A percentile compares a stretch with the other conserved stretches of the same genome.
Conservation (phyloP, 1,140 invertebrate species). For the Saccostrea glomerata region DNA sequence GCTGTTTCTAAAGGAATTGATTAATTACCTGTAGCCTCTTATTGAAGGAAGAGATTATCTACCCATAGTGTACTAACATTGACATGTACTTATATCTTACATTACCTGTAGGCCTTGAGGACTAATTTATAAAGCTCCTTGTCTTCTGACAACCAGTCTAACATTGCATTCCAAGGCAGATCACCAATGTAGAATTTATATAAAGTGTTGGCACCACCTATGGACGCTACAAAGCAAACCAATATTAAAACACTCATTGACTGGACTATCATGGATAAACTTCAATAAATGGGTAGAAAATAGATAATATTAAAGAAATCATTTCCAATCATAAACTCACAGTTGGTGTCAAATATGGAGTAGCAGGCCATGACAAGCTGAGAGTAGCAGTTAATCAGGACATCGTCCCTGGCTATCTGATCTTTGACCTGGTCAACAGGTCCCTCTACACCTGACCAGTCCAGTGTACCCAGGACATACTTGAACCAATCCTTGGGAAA, state of each 20-base stretch:
- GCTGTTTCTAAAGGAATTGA: too few relatives aligned
- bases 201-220: conserved; percentile 72
- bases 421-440: conserved; percentile 66
- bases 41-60: too few relatives aligned
- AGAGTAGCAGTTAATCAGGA: conserved; percentile 73
- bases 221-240: conserved; percentile 17
- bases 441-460: conserved; percentile 65
- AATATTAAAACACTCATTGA: neutral
- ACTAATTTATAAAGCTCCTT: conserved; percentile 75
- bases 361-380: conserved; percentile 77
- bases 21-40: too few relatives aligned
- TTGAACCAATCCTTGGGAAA: conserved; percentile 78
- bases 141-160: conserved; percentile 78
- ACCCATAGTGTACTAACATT: too few relatives aligned
- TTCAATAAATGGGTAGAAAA: neutral
- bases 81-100: neutral
- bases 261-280: neutral
- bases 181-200: conserved; percentile 79
- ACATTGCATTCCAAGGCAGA: conserved; percentile 77
- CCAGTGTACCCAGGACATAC: conserved; percentile 70
- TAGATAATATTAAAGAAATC: neutral
- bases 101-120: conserved; percentile 78
- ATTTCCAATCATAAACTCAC: conserved; percentile 52
- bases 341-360: conserved; percentile 73
- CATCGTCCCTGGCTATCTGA: conserved; percentile 68